phyloP scores from a whole-genome alignment of 37 sponge, comb jelly and placozoan genomes.

The Theonella swinhoei region DNA sequence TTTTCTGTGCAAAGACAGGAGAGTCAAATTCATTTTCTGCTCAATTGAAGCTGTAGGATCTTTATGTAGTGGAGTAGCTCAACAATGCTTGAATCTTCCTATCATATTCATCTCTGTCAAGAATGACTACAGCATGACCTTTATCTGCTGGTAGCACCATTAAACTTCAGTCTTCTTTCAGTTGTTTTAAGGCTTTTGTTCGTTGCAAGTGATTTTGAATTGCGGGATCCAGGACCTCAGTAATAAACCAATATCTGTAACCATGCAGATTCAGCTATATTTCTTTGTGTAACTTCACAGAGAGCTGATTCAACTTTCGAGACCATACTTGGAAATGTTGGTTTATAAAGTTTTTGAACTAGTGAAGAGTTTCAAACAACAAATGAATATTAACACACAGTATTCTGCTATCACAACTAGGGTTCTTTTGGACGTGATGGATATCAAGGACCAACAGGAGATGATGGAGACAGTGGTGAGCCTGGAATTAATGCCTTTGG shows the following conservation, averaged over 20 bases:
- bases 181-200: slow-evolving; percentile 7
- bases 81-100: slow-evolving; percentile 4
- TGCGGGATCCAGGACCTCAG: neutral
- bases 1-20: too few species aligned
- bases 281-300: too few species aligned
- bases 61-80: neutral
- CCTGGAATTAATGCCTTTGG: neutral
- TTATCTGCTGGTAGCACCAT: slow-evolving; percentile 14
- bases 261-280: too few species aligned
- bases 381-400: too few species aligned
- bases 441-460: neutral
- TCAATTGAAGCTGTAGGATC: slow-evolving; percentile 25
- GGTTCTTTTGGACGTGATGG: too few species aligned
- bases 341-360: neutral
- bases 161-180: neutral
- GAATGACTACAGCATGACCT: too few species aligned
- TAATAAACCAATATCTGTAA: neutral
- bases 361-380: too few species aligned
- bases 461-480: neutral
- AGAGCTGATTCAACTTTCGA: too few species aligned
- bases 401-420: too few species aligned
- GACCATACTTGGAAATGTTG: neutral
- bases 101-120: too few species aligned
- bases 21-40: slow-evolving; percentile 22
- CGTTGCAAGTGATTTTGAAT: neutral